Conservation (phyloP, 2,888 invertebrate species). For the Melangyna quadrimaculata region DNA sequence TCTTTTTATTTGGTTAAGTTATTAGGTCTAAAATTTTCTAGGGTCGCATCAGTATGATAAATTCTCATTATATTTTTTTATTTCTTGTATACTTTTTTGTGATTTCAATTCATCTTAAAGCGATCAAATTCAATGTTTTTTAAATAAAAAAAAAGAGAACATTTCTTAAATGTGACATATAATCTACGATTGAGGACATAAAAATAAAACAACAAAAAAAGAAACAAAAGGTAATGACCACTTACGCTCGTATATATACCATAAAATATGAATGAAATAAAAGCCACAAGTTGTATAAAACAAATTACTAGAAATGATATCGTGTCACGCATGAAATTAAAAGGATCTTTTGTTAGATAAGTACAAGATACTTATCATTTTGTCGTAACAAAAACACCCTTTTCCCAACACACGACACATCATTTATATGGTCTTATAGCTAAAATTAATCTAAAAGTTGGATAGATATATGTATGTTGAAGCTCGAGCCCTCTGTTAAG, state of each 20-base stretch:
- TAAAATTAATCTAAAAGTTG: slow-evolving; percentile 12
- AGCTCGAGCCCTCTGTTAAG: not conserved
- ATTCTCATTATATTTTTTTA: not conserved
- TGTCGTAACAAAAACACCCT: slow-evolving; percentile 19
- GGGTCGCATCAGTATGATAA: too few relatives aligned
- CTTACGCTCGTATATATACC: not conserved
- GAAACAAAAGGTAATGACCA: not conserved
- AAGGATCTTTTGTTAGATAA: slow-evolving; percentile 15
- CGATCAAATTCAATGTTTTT: not conserved
- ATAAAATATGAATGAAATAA: slow-evolving; percentile 14
- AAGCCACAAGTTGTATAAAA: slow-evolving; percentile 22
- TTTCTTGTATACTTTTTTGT: not conserved
- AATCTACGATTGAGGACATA: not conserved
- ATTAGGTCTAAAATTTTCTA: too few relatives aligned
- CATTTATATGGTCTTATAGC: slow-evolving; percentile 1
- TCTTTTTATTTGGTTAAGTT: too few relatives aligned
- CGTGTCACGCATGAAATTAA: slow-evolving; percentile 29
- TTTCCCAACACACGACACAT: slow-evolving; percentile 23
- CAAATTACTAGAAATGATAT: not conserved
- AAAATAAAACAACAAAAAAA: not conserved
- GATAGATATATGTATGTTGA: too few relatives aligned
- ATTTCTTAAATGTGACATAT: not conserved
- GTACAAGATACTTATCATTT: slow-evolving; percentile 19
- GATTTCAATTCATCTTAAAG: not conserved
- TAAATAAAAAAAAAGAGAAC: not conserved